Conservation (phyloP, 2,113 vertebrate genomes). For the Tetrax tetrax region DNA sequence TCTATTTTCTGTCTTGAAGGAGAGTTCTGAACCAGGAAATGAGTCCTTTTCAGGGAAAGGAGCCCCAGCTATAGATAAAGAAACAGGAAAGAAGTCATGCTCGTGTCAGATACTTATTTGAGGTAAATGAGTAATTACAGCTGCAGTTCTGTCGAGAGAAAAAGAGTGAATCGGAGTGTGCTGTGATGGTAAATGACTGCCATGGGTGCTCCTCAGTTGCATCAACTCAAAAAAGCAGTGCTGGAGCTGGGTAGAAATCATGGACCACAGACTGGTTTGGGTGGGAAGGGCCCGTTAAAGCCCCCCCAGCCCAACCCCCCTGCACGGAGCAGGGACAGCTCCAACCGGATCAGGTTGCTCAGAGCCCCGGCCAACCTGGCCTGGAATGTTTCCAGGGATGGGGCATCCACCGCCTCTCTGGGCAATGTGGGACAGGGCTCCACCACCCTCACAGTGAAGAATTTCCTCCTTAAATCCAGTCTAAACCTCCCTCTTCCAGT, state of each 20-base stretch:
- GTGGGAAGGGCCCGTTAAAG: no score
- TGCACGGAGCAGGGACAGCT: no score
- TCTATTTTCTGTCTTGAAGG: not conserved
- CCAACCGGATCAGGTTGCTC: no score
- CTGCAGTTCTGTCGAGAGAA: not conserved
- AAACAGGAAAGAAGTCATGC: not conserved
- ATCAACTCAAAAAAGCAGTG: not conserved
- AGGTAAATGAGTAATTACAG: not conserved
- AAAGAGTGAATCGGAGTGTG: not conserved
- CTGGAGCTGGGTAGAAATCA: not conserved
- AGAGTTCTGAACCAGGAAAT: not conserved
- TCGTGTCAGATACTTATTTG: not conserved
- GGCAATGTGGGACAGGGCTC: no score
- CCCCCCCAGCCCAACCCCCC: no score
- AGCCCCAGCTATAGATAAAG: not conserved
- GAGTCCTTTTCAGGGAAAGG: not conserved
- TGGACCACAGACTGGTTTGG: no score
- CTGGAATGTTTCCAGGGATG: no score
- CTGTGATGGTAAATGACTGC: not conserved
- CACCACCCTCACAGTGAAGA: no score
- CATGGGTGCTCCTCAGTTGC: fast-evolving
- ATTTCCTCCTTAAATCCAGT: no score
- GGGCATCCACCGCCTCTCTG: no score
- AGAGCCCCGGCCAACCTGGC: no score
- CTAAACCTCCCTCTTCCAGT: no score